Evolutionary conservation across 2,888 invertebrate genomes (phyloP), one percentile per base, ranked within the genome.

Genomic region (Tenthredo mesomela): DNA sequence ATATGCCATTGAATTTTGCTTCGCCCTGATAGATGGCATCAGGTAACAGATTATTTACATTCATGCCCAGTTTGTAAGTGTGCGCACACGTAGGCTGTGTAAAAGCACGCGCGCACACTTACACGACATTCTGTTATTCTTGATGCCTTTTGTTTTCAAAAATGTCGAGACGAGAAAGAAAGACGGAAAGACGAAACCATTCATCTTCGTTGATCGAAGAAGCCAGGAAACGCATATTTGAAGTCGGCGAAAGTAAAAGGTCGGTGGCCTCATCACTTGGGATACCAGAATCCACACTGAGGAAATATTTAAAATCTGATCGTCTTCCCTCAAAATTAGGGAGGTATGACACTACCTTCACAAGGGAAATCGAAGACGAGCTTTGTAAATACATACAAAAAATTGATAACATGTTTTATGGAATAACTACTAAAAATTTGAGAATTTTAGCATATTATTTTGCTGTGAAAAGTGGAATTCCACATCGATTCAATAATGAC

Each of bases 271-370:
- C 37, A 67, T 70, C 67, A 67, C 40, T 86, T 84, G 87, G 85
- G 43, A 86, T 88, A 78, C 75, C 86, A 40, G 88, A 88, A 86
- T 85, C 86, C 43, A 86, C 88, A 33, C 65, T 88, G 21, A 84
- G 88, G 50, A 88, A 88, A 86, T 50, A 87, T 43, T 80, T 87
- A 61, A 88, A 87, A 86, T 40, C 65, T 40, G 86, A 40, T 21
- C 67, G 78, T 47, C 73, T 83, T 65, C 85, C 84, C 58, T 85
- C 86, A 43, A 71, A 71, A 77, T 82, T 88, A 58, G 88, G 88
- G 29, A 75, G 88, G 82, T 88, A 80, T 84, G 84, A 70, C 37
- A 80, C 83, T 67, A 78, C 84, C 18, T 87, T 88, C 82, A 61
- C 84, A 67, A 21, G n/a, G 29, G 86, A 87, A 83, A 77, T 84